These are phyloP conservation scores for Mormyrus lacerda DNA, from an alignment of 2,113 vertebrate genomes.

Conservation along the genomic window DNA sequence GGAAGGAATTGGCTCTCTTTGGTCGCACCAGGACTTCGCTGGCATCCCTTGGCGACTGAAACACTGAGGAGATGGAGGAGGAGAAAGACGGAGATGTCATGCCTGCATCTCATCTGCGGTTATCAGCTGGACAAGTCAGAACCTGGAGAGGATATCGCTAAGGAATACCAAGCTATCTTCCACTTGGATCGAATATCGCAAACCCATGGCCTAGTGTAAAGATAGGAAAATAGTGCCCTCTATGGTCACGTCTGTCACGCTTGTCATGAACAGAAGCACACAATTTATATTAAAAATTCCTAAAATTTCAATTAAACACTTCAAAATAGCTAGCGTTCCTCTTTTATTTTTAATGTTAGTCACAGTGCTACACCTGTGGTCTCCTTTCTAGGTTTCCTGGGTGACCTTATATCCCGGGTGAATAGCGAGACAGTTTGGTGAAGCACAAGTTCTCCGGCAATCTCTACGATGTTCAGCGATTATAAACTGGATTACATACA, in stretches of 20 bases:
- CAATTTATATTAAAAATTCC: not conserved
- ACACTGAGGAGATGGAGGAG: slow-evolving; percentile 50
- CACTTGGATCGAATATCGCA: not conserved
- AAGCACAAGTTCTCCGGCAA: not conserved
- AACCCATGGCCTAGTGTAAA: not conserved
- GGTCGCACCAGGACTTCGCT: slow-evolving; percentile 57
- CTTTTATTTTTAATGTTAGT: not conserved
- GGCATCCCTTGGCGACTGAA: slow-evolving; percentile 42
- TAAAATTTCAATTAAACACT: not conserved
- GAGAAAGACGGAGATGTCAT: not conserved
- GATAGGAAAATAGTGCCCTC: not conserved
- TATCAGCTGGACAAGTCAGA: not conserved
- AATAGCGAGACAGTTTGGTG: not conserved
- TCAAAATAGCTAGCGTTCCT: not conserved
- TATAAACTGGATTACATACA: not conserved
- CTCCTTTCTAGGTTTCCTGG: not conserved
- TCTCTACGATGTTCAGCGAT: not conserved
- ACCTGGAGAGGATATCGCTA: not conserved
- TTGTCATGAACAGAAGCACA: not conserved
- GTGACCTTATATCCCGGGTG: not conserved
- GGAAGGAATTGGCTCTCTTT: slow-evolving; percentile 57
- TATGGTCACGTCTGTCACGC: not conserved
- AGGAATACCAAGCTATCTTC: not conserved
- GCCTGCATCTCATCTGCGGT: not conserved
- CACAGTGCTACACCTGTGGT: not conserved